Percentiles rank a stretch among this genome's conserved stretches.
Evolutionary conservation across 2,888 invertebrate species (phyloP).

Genomic region (Phortica magna): DNA sequence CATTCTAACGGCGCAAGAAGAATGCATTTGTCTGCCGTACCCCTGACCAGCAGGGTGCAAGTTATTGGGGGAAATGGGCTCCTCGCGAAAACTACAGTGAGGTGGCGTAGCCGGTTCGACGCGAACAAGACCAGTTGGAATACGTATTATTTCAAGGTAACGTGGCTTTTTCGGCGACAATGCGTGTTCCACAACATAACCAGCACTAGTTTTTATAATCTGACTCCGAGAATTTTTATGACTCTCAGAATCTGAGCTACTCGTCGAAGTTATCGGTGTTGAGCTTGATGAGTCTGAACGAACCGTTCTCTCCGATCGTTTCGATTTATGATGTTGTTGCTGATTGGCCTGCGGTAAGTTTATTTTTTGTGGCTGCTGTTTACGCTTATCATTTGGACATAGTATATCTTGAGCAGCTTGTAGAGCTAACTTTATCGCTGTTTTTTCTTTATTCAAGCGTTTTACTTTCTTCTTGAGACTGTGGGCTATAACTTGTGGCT

Average conservation of each 20-base stretch:
- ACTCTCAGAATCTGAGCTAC: conserved; percentile 1
- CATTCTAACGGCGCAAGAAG: background rate
- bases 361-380: conserved; percentile 36
- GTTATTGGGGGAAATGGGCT: conserved; percentile 66
- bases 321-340: background rate
- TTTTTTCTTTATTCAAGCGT: conserved; percentile 48
- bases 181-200: conserved; percentile 52
- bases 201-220: conserved; percentile 57
- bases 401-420: conserved; percentile 50
- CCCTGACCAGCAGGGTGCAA: conserved; percentile 50
- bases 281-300: too few species aligned
- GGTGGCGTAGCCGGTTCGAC: conserved; percentile 71
- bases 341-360: background rate
- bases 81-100: conserved; percentile 63
- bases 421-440: conserved; percentile 48
- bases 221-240: conserved; percentile 22
- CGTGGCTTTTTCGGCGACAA: conserved; percentile 33
- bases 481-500: background rate
- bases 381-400: conserved; percentile 4
- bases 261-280: background rate
- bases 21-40: background rate
- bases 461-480: conserved; percentile 55
- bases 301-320: background rate
- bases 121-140: conserved; percentile 66
- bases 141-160: conserved; percentile 51